Base-by-base conservation (phyloP, 37 sponge, comb jelly and placozoan species). In the Eunapius fragilis region DNA sequence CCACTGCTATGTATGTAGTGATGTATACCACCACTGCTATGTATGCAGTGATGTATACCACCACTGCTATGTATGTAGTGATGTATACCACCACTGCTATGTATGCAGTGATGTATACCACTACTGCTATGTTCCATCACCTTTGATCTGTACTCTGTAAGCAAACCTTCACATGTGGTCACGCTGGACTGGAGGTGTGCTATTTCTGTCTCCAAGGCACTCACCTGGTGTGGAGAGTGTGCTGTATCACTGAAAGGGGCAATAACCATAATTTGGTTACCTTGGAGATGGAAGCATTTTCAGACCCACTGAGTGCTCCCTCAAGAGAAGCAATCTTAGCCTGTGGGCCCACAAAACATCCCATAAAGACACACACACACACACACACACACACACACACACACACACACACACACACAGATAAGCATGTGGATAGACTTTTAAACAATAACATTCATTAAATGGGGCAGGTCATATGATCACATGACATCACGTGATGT, bases 111-210 rank as follows among this genome's bases (percentile, higher is more conserved):
- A n/a, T n/a, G n/a, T n/a, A n/a, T n/a, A n/a, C n/a, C n/a, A n/a
- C n/a, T n/a, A n/a, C n/a, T n/a, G n/a, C 6, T 41, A 6, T 41
- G 6, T 6, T 9, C 41, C 67, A 32, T 25, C 31, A 91, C 91
- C 87, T 87, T 80, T 25, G 80, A 9, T 73, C 87, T 93, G 84
- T 93, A 93, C 35, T 93, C 93, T 6, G 74, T 33, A 9, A 78
- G 38, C 12, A 93, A 76, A 5, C 69, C 74, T 48, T 93, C 93
- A 74, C 84, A 87, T 33, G 89, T 90, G 30, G 81, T 19, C 24
- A 89, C 37, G 33, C 75, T 84, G 0, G 76, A 84, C 79, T 81
- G 79, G 26, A 83, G 26, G 75, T 93, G 90, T 0, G 68, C 69
- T 17, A 86, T 68, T 27, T 93, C 93, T 25, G 82, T 47, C 50